These are phyloP conservation scores for Alaudala cheleensis DNA, from an alignment of 2,113 vertebrate genomes.

Conservation along the genomic window DNA sequence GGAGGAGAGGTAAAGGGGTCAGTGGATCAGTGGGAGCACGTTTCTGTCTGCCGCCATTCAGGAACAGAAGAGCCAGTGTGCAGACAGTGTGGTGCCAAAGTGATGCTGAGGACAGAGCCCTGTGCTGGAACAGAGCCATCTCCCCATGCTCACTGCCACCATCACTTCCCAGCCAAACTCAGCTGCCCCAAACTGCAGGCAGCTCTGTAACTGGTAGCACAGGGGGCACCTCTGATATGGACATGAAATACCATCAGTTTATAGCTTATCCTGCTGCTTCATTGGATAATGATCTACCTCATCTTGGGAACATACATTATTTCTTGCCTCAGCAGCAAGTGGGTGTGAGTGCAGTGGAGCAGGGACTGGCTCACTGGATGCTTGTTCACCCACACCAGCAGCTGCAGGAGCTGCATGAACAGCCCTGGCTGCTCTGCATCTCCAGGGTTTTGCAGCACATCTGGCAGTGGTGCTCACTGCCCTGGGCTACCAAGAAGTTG, in stretches of 20 bases:
- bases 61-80: background rate
- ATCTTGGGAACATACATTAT: background rate
- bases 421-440: background rate
- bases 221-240: background rate
- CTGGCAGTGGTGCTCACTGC: background rate
- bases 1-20: conserved; percentile 26
- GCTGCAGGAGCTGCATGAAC: background rate
- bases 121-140: conserved; percentile 40
- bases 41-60: conserved; percentile 14
- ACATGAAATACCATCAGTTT: background rate
- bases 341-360: background rate
- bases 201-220: background rate
- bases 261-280: background rate
- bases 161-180: background rate
- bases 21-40: conserved; percentile 5
- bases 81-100: conserved; percentile 42
- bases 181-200: background rate
- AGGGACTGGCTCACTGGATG: background rate
- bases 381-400: background rate
- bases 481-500: background rate
- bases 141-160: background rate
- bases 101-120: conserved; percentile 40
- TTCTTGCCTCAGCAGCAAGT: background rate
- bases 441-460: background rate
- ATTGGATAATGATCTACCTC: background rate